Percentiles rank a stretch among this genome's conserved stretches.
Conservation (phyloP, 2,113 vertebrate genomes). For the Pseudorasbora parva region DNA sequence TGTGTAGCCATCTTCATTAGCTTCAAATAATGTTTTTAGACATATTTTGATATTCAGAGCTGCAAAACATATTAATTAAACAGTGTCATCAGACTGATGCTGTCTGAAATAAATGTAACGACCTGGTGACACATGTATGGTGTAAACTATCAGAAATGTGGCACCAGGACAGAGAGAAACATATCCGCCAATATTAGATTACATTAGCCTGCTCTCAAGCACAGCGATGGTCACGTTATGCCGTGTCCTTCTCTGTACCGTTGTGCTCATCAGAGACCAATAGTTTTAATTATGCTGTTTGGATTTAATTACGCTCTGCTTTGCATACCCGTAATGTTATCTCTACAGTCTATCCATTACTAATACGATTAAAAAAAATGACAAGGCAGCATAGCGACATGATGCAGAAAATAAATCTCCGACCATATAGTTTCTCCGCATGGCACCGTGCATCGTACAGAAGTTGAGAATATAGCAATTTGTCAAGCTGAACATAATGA, state of each 20-base stretch:
- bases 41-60: slow-evolving; percentile 57
- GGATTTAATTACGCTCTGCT: slow-evolving; percentile 48
- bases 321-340: slow-evolving; percentile 65
- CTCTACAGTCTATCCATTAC: slow-evolving; percentile 66
- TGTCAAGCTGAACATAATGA: slow-evolving; percentile 39
- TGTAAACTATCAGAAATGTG: slow-evolving; percentile 72
- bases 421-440: slow-evolving; percentile 62
- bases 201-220: slow-evolving; percentile 43
- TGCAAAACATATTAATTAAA: slow-evolving; percentile 72
- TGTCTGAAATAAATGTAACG: slow-evolving; percentile 74
- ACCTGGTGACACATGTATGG: slow-evolving; percentile 76
- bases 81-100: slow-evolving; percentile 68
- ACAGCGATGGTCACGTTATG: slow-evolving; percentile 23
- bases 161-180: slow-evolving; percentile 60
- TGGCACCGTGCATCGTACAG: neutral
- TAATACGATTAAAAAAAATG: slow-evolving; percentile 67
- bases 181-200: slow-evolving; percentile 57
- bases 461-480: slow-evolving; percentile 35
- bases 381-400: slow-evolving; percentile 71
- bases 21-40: slow-evolving; percentile 55
- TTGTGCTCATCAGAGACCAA: neutral
- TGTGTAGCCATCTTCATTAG: neutral
- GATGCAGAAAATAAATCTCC: slow-evolving; percentile 69
- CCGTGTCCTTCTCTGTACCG: neutral
- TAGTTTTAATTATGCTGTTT: slow-evolving; percentile 10